Percentiles rank a stretch among this genome's conserved stretches.
These are phyloP conservation scores for Aethina tumida DNA, from an alignment of 1,140 invertebrate species.

Conservation along the genomic window DNA sequence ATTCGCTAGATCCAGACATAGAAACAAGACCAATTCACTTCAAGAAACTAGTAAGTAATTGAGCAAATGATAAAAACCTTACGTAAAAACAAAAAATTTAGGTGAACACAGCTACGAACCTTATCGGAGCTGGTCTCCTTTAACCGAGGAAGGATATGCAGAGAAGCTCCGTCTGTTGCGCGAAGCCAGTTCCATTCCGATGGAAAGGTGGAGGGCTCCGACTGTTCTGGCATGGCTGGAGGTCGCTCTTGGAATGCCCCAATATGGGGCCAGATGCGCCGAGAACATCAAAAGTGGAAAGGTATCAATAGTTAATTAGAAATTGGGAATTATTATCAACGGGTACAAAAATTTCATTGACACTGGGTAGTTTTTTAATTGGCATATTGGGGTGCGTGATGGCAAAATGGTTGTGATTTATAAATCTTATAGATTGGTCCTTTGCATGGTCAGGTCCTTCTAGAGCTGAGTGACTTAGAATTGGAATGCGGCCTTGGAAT, in stretches of 20 bases:
- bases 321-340: constrained; percentile 6
- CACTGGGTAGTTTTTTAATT: background rate
- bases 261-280: constrained; percentile 78
- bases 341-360: background rate
- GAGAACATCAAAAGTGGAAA: constrained; percentile 93
- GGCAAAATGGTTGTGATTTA: no score
- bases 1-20: constrained; percentile 72
- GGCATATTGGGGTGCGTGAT: no score
- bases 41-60: constrained; percentile 30
- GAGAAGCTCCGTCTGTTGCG: constrained; percentile 71
- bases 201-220: constrained; percentile 83
- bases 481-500: constrained; percentile 80
- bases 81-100: constrained; percentile 7
- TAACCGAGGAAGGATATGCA: constrained; percentile 74
- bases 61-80: background rate
- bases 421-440: constrained; percentile 47
- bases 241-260: constrained; percentile 86
- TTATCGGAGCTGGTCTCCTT: constrained; percentile 58
- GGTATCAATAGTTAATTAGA: constrained; percentile 39
- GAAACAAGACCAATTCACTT: constrained; percentile 51
- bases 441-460: constrained; percentile 65
- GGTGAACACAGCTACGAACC: constrained; percentile 30
- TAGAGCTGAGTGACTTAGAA: constrained; percentile 82
- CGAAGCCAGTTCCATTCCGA: constrained; percentile 77
- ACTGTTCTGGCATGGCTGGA: constrained; percentile 91